Evolutionary conservation across 2,113 vertebrate genomes (phyloP).

Genomic region (Pyxicephalus adspersus): DNA sequence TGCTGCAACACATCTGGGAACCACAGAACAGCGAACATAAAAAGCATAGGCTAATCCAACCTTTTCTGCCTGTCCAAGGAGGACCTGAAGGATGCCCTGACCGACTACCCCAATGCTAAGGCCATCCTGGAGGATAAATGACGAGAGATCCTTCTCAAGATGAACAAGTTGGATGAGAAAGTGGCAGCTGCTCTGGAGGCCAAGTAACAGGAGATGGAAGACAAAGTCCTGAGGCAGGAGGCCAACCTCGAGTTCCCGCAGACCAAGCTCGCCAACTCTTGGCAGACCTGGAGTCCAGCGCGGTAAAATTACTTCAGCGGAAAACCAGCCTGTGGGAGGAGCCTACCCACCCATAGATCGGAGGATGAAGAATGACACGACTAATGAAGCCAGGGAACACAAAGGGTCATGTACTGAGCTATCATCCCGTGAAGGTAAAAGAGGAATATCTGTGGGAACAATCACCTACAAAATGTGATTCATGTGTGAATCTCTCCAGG

Average conservation of each 20-base stretch:
- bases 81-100: slow-evolving; percentile 82
- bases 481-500: too few species aligned
- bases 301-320: slow-evolving; percentile 76
- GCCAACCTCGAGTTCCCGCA: slow-evolving; percentile 76
- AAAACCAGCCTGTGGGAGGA: slow-evolving; percentile 59
- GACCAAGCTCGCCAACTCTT: slow-evolving; percentile 85
- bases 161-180: slow-evolving; percentile 79
- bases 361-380: slow-evolving; percentile 13
- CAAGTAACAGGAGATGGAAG: slow-evolving; percentile 68
- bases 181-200: slow-evolving; percentile 60
- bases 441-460: too few species aligned
- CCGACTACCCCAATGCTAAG: slow-evolving; percentile 85
- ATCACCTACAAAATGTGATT: too few species aligned
- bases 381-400: too few species aligned
- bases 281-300: slow-evolving; percentile 82
- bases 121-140: slow-evolving; percentile 86
- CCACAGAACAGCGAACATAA: slow-evolving; percentile 90
- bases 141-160: slow-evolving; percentile 84
- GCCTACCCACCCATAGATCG: background rate
- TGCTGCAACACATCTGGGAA: slow-evolving; percentile 90
- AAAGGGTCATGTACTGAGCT: too few species aligned
- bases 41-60: slow-evolving; percentile 90
- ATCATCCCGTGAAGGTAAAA: too few species aligned
- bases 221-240: slow-evolving; percentile 69
- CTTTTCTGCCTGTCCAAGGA: slow-evolving; percentile 92